phyloP scores from a whole-genome alignment of 2,888 invertebrate species.

The Aelia acuminata region DNA sequence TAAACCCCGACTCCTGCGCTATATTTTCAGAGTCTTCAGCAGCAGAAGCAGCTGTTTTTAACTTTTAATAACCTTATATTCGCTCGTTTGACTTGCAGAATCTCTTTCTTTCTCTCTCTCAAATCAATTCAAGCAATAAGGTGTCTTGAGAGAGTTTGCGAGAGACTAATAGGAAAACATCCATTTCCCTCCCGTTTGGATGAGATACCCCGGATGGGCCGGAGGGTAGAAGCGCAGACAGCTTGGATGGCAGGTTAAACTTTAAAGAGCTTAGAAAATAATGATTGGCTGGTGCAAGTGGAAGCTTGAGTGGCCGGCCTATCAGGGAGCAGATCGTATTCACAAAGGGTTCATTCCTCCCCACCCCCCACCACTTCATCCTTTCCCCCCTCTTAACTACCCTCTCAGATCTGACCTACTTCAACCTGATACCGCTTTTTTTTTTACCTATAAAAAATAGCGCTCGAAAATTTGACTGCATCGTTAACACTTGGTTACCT shows the following conservation, averaged over 20 bases:
- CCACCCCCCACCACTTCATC: background rate
- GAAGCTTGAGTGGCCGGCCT: background rate
- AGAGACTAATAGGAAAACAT: background rate
- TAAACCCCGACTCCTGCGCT: no score
- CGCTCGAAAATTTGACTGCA: background rate
- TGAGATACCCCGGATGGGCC: background rate
- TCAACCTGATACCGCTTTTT: constrained; percentile 12
- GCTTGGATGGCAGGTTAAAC: background rate
- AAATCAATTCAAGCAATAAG: background rate
- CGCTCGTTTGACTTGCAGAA: no score
- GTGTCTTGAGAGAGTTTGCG: background rate
- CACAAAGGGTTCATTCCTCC: constrained; percentile 51
- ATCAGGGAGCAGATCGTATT: constrained; percentile 4
- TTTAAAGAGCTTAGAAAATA: constrained; percentile 32
- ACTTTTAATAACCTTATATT: no score
- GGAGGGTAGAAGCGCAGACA: background rate
- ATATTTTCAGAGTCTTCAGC: no score
- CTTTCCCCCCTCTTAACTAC: background rate
- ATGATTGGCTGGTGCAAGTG: constrained; percentile 1
- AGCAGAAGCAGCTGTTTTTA: no score
- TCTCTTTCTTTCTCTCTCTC: no score
- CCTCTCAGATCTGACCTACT: constrained; percentile 35
- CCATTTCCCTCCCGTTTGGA: background rate
- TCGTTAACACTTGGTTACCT: background rate
- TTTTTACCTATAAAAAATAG: background rate